These are phyloP conservation scores for Spodoptera litura DNA, from an alignment of 1,140 invertebrate genomes.

Conservation along the genomic window DNA sequence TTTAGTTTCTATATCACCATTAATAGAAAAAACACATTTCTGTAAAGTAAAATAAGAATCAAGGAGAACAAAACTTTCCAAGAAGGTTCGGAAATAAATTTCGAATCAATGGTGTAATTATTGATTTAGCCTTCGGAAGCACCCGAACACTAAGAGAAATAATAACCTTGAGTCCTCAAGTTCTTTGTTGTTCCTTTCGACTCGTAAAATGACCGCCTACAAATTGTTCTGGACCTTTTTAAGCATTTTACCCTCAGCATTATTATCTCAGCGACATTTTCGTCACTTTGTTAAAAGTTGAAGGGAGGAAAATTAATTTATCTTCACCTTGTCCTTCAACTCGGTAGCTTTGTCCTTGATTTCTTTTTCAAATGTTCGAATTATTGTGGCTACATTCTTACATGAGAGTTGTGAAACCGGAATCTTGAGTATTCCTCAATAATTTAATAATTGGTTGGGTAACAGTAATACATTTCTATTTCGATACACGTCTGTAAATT, in stretches of 20 bases:
- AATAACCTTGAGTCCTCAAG: no score
- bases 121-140: background rate
- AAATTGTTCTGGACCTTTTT: no score
- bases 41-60: background rate
- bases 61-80: background rate
- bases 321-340: slow-evolving; percentile 10
- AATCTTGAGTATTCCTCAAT: slow-evolving; percentile 34
- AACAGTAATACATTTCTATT: slow-evolving; percentile 24
- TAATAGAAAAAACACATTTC: no score
- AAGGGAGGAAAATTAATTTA: background rate
- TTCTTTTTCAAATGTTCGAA: background rate
- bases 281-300: background rate
- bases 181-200: no score
- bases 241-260: no score
- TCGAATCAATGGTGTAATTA: background rate
- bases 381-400: background rate
- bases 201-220: no score
- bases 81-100: background rate
- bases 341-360: background rate
- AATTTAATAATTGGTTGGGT: slow-evolving; percentile 26
- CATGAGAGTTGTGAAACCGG: background rate
- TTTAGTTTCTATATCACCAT: no score
- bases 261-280: background rate
- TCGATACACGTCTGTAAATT: slow-evolving; percentile 26
- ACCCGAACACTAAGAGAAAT: no score